Base-by-base conservation (phyloP, 2,113 vertebrate genomes). In the Suricata suricatta region DNA sequence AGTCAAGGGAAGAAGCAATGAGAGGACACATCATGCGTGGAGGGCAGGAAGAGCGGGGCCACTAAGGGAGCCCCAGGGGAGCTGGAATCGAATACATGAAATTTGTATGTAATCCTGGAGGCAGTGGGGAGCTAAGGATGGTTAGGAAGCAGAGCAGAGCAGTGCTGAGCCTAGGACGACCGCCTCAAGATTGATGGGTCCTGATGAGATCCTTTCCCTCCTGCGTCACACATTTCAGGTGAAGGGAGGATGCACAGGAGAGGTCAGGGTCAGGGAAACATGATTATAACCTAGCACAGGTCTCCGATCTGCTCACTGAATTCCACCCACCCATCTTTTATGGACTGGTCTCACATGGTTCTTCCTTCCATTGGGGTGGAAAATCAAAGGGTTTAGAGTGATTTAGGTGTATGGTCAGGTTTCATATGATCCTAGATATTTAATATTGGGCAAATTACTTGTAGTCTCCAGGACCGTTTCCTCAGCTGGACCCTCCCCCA, bases 21-120 rank as follows among this genome's bases (percentile, higher is more conserved):
- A 76, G 19, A 33, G 10, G 71, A 44, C 29, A 16, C 14, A 33
- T 2, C 29, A 63, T 0, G 1, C 0, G 2, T n/a, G 47, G 85
- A 2, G 47, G 66, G 21, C 14, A 50, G 25, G 47, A 71, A 19
- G 12, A 9, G 19, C 31, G 7, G 27, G 71, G 76, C 29, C 27
- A 41, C 1, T 38, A 12, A 5, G 35, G 47, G 50, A 76, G 33
- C 16, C 54, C 11, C 21, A 21, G 57, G 57, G 23, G 15, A 15
- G 29, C 29, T 64, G 25, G 33, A 84, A 31, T 74, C 27, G 7
- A 23, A 69, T n/a, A 57, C 3, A 35, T 21, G 54, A 71, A 29
- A 41, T 41, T 38, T 16, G 5, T 27, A 17, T 1, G 4, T 76
- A 14, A 35, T 60, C 33, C 41, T 38, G 16, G 41, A 64, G 69